Conservation (phyloP, 2,888 invertebrate species). For the Amaurobius ferox region DNA sequence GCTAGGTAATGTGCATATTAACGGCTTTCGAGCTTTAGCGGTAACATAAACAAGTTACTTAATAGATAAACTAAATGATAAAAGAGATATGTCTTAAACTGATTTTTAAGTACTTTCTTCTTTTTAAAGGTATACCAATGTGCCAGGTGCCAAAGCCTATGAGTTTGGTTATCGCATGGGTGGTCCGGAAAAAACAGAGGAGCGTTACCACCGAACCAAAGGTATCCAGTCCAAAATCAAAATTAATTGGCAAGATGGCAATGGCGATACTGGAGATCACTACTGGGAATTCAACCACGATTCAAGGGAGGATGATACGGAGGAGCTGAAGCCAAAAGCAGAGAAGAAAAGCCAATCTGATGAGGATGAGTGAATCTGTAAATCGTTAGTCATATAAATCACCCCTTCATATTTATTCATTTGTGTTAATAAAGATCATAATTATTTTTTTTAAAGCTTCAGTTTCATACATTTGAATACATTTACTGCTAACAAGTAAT, state of each 20-base stretch:
- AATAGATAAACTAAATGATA: not conserved
- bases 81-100: too few relatives aligned
- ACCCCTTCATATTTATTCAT: too few relatives aligned
- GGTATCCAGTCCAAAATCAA: slow-evolving; percentile 44
- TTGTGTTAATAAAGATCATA: too few relatives aligned
- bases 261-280: slow-evolving; percentile 63
- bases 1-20: too few relatives aligned
- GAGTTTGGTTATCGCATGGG: slow-evolving; percentile 61
- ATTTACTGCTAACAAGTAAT: too few relatives aligned
- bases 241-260: slow-evolving; percentile 59
- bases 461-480: too few relatives aligned
- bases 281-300: slow-evolving; percentile 66
- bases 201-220: slow-evolving; percentile 39
- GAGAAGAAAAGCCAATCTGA: not conserved
- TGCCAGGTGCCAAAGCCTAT: slow-evolving; percentile 31
- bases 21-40: too few relatives aligned
- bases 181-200: slow-evolving; percentile 35
- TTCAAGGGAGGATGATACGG: slow-evolving; percentile 6
- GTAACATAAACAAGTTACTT: not conserved
- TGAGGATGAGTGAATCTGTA: too few relatives aligned
- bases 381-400: too few relatives aligned
- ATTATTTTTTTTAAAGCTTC: too few relatives aligned
- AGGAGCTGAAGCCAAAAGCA: slow-evolving; percentile 7
- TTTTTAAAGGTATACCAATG: slow-evolving; percentile 40
- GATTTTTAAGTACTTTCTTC: too few relatives aligned